Percentiles rank a stretch among this genome's conserved stretches.
Conservation (phyloP, 2,113 vertebrate genomes). For the Archilochus colubris region DNA sequence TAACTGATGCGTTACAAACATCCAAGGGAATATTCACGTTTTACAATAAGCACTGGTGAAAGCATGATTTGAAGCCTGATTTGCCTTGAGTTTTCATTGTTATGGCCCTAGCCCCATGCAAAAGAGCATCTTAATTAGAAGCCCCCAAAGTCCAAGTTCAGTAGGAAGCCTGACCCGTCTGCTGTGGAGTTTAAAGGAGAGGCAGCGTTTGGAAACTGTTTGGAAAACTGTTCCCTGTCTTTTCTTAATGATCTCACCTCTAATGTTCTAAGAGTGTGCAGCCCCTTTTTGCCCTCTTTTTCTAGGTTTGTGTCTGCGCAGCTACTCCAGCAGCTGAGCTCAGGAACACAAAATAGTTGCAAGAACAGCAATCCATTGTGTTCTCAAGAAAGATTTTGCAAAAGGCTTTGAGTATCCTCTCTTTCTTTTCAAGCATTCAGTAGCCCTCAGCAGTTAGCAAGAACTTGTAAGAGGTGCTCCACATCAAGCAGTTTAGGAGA, state of each 20-base stretch:
- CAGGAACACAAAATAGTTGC: not conserved
- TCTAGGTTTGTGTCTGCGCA: not conserved
- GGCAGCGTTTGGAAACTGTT: not conserved
- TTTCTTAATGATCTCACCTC: not conserved
- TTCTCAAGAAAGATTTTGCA: not conserved
- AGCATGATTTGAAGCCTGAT: not conserved
- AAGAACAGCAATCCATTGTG: not conserved
- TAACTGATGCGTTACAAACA: not conserved
- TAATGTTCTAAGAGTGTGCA: not conserved
- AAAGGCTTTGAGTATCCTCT: not conserved
- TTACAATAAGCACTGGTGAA: not conserved
- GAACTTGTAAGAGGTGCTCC: not conserved
- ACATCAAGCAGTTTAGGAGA: not conserved
- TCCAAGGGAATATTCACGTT: not conserved
- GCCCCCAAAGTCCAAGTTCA: not conserved
- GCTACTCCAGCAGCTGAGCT: not conserved
- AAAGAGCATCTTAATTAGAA: not conserved
- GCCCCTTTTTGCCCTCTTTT: not conserved
- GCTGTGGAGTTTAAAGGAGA: not conserved
- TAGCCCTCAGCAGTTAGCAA: not conserved
- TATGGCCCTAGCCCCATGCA: not conserved
- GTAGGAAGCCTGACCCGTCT: not conserved
- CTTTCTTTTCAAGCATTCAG: not conserved
- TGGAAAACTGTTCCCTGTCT: not conserved
- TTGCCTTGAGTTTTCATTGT: not conserved